Percentiles rank a stretch among this genome's conserved stretches.
Evolutionary conservation across 2,113 vertebrate species (phyloP).

Genomic region (Caretta caretta): DNA sequence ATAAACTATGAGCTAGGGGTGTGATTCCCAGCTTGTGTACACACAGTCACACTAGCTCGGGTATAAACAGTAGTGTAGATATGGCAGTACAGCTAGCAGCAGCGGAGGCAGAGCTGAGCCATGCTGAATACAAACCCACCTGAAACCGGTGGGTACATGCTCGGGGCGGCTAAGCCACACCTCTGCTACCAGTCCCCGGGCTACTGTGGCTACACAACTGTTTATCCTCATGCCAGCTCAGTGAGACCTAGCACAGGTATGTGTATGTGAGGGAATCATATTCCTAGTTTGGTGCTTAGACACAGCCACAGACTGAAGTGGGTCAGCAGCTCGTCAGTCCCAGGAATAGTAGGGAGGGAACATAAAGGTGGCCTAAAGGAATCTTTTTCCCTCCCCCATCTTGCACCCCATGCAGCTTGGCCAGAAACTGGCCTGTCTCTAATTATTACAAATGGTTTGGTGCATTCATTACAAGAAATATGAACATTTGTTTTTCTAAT

Average conservation of each 20-base stretch:
- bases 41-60: too few relatives aligned
- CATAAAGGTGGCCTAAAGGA: neutral
- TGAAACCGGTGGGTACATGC: neutral
- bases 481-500: neutral
- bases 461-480: neutral
- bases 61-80: too few relatives aligned
- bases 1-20: too few relatives aligned
- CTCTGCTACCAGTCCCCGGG: neutral
- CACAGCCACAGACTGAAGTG: neutral
- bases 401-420: neutral
- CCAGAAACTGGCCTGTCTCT: neutral
- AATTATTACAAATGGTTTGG: neutral
- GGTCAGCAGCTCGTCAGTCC: neutral
- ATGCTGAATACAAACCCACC: neutral
- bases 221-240: neutral
- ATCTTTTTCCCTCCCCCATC: neutral
- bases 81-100: too few relatives aligned
- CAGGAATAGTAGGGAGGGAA: neutral
- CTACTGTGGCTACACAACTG: neutral
- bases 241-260: neutral
- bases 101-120: too few relatives aligned
- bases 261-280: neutral
- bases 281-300: neutral
- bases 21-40: too few relatives aligned
- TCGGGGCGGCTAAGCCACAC: too few relatives aligned